Conservation (phyloP, 2,797 vertebrate species). For the Menidia menidia region DNA sequence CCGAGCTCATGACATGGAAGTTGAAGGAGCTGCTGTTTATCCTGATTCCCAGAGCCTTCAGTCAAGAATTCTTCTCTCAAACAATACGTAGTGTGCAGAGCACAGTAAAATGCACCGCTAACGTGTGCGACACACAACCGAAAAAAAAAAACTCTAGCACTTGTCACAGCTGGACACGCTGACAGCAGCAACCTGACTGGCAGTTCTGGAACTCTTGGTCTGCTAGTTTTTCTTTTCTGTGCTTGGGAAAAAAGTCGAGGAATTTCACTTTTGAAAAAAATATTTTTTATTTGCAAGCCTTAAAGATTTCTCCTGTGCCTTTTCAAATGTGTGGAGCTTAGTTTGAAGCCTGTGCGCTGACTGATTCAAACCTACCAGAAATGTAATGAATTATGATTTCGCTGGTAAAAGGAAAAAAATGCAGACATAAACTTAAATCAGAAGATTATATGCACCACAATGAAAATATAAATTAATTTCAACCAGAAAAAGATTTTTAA, state of each 20-base stretch:
- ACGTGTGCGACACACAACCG: conserved; percentile 56
- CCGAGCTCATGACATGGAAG: conserved; percentile 76
- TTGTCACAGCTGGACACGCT: conserved; percentile 70
- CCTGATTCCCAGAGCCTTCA: conserved; percentile 79
- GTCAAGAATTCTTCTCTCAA: conserved; percentile 20
- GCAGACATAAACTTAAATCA: too few relatives aligned
- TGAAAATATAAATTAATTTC: not conserved
- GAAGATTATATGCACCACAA: not conserved
- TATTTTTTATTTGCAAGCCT: conserved; percentile 14
- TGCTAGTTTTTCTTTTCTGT: conserved; percentile 14
- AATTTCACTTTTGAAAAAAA: conserved; percentile 23
- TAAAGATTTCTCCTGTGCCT: conserved; percentile 2
- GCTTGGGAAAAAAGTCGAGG: conserved; percentile 38
- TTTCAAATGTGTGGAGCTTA: not conserved
- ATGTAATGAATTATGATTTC: not conserved
- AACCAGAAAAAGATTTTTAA: not conserved
- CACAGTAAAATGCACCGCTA: conserved; percentile 40
- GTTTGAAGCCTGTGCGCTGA: conserved; percentile 3
- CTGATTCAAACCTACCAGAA: not conserved
- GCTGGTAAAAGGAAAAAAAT: not conserved
- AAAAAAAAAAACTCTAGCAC: conserved; percentile 59
- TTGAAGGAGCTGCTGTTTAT: conserved; percentile 89
- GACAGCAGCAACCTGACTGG: conserved; percentile 51
- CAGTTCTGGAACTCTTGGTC: conserved; percentile 47
- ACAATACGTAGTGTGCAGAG: conserved; percentile 27